Evolutionary conservation across 2,797 vertebrate genomes (phyloP).

Genomic region (Gadopsis bispinosus): DNA sequence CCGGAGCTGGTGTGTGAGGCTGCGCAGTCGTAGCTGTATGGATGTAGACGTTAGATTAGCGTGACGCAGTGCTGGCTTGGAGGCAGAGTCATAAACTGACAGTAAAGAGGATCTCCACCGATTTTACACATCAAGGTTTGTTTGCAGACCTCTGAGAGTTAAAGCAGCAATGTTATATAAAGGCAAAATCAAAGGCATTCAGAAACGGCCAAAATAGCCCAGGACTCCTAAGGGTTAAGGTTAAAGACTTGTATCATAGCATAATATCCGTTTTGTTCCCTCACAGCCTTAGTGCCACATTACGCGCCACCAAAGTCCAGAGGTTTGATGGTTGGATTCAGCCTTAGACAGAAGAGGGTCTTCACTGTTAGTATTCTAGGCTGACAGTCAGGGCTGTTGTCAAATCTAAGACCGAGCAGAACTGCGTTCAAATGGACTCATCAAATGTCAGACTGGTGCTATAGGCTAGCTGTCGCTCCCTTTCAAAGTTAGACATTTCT

Average conservation of each 20-base stretch:
- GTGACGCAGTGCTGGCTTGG: neutral
- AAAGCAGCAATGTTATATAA: too few species aligned
- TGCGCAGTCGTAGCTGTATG: neutral
- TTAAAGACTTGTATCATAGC: neutral
- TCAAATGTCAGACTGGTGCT: neutral
- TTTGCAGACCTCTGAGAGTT: too few species aligned
- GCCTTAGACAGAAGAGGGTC: neutral
- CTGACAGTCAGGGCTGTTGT: neutral
- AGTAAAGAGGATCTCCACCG: neutral
- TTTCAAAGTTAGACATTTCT: neutral
- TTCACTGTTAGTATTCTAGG: neutral
- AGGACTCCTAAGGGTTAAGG: too few species aligned
- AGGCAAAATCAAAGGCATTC: too few species aligned
- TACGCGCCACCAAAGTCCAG: neutral
- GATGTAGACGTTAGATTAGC: neutral
- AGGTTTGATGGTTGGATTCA: neutral
- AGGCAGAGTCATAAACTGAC: neutral
- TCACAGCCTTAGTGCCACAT: too few species aligned
- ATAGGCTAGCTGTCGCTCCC: too few species aligned
- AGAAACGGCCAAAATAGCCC: too few species aligned
- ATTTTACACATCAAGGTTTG: too few species aligned
- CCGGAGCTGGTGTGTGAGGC: slow-evolving; percentile 18
- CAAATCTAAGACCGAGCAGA: neutral
- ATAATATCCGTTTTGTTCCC: neutral
- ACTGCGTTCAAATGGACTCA: neutral